Evolutionary conservation across 2,113 vertebrate genomes (phyloP), one percentile per base, ranked within the genome.

Genomic region (Seriola aureovittata): DNA sequence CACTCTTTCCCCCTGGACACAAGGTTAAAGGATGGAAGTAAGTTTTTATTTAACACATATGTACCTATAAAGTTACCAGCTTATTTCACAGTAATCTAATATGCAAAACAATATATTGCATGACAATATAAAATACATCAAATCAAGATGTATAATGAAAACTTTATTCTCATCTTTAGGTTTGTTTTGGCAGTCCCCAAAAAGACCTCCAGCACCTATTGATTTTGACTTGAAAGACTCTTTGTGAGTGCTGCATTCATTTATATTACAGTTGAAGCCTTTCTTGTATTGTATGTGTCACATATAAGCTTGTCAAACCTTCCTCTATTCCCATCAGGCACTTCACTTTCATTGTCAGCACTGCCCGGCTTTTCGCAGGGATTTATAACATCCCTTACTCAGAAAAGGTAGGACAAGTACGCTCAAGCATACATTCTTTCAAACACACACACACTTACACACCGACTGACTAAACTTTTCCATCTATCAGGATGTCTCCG

Each of bases 101-200:
- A 16, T 29, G 0, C 3, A 19, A 63, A 50, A 50, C 17, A 8
- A 11, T 42, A 10, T 42, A 11, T 42, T 10, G 9, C 8, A 42
- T 42, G 1, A 16, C 19, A 79, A 1, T 42, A 29, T 58, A 1
- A 57, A 59, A 1, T 29, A 29, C 29, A 29, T 29, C 2, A 29
- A 29, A 29, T 29, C 29, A 60, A 32, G 21, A 1, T 19, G 4
- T 21, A 40, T 65, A 11, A 2, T 65, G 4, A 65, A 46, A 32
- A 66, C 23, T 44, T 38, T 75, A 2, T 60, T 19, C 19, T 54
- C 63, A 85, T 82, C 60, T 88, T 71, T 83, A 99, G 98, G 97
- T 96, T 97, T 99, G 67, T 99, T 99, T 95, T 99, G 98, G 98
- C 98, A 99, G 0, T 99, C 98, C 68, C 98, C 98, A 29, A 99